Base-by-base conservation (phyloP, 1,140 invertebrate species). In the Papilio dardanus region DNA sequence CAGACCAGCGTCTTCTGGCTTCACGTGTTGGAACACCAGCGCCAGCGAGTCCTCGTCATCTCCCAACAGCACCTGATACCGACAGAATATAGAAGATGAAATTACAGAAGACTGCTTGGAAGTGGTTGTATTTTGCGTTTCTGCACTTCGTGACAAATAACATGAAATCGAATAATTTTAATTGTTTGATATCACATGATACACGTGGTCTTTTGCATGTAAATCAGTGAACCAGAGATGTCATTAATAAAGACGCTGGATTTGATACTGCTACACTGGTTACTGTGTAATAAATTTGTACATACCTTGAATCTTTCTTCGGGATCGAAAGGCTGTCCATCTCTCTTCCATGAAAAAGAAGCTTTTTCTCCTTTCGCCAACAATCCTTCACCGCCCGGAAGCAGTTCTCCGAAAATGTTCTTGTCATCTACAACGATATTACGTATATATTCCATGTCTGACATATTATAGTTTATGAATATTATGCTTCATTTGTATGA, bases 21-120 rank as follows among this genome's bases (percentile, higher is more conserved):
- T 97, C 0, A 99, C 98, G 83, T 99, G 97, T 84, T 98, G 97
- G 92, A 99, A 99, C 0, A 99, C 97, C 12, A 99, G 92, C 21
- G 97, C 97, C 65, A 99, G 93, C 0, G 97, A 98, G 83, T 99
- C 98, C 84, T 99, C 98, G 80, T 98, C 97, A 81, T 98, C 97
- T 79, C 97, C 97, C 84, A 98, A 97, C 8, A 98, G 93, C 0
- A 93, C 91, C 90, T 92, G 76, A 3, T 0, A 5, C 10, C 62
- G 10, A 78, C 3, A 42, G 30, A 4, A 74, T 35, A 40, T 33
- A 33, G 7, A 2, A 33, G 3, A 33, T 33, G 5, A 50, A 21
- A 21, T 46, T 5, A 46, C 14, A 46, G n/a, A 46, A 46, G 14
- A n/a, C 42, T 16, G 42, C 1, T 19, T 14, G 16, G 14, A 46